A percentile compares a stretch with the other conserved stretches of the same genome.
Conservation (phyloP, 2,888 invertebrate genomes). For the Hirtodrosophila trivittata region DNA sequence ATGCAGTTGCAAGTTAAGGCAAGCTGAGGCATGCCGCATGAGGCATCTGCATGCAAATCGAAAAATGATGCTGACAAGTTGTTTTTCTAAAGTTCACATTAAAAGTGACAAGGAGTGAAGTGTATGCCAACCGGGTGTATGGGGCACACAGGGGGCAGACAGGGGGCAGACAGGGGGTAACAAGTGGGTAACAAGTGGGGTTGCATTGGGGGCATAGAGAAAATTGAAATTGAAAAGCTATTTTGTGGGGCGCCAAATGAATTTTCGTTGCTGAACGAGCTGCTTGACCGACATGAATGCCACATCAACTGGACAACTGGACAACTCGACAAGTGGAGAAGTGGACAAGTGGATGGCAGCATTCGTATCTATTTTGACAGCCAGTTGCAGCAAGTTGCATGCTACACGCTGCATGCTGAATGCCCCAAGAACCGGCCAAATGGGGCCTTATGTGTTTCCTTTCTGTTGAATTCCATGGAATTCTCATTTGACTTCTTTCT, state of each 20-base stretch:
- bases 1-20: slow-evolving; percentile 13
- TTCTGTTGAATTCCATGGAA: slow-evolving; percentile 23
- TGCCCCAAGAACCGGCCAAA: neutral
- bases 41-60: slow-evolving; percentile 49
- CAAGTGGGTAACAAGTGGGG: neutral
- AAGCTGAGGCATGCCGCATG: slow-evolving; percentile 1
- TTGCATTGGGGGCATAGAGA: neutral
- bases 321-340: neutral
- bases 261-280: slow-evolving; percentile 31
- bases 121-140: rapidly evolving
- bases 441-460: slow-evolving; percentile 1
- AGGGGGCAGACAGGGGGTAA: too few relatives aligned
- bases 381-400: slow-evolving; percentile 14
- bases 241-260: slow-evolving; percentile 55
- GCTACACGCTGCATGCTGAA: slow-evolving; percentile 20
- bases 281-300: slow-evolving; percentile 17
- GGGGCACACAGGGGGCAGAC: too few relatives aligned
- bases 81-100: slow-evolving; percentile 33
- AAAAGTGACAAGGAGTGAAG: neutral
- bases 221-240: slow-evolving; percentile 53
- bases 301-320: slow-evolving; percentile 13
- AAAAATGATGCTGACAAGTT: slow-evolving; percentile 46
- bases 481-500: slow-evolving; percentile 29
- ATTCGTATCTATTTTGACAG: slow-evolving; percentile 3
- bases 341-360: neutral